Percentiles rank a stretch among this genome's conserved stretches.
Evolutionary conservation across 2,113 vertebrate genomes (phyloP).

Genomic region (Apteryx owenii): DNA sequence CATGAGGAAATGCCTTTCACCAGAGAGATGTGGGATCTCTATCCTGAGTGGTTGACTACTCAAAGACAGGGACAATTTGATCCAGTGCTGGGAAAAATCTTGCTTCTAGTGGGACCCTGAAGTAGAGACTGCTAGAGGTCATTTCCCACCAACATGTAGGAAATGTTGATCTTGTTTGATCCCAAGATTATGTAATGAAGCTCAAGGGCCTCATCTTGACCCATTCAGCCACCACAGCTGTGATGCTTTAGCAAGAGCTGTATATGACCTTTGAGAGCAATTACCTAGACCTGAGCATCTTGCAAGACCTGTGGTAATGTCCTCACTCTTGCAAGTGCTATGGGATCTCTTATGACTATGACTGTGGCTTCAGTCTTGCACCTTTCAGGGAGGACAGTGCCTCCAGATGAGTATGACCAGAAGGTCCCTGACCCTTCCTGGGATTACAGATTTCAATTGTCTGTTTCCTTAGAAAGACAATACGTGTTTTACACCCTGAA

Average conservation of each 20-base stretch:
- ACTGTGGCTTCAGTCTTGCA: no score
- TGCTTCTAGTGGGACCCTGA: background rate
- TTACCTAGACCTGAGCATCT: background rate
- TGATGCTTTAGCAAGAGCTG: background rate
- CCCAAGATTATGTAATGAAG: background rate
- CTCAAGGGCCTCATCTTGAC: background rate
- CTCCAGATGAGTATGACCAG: background rate
- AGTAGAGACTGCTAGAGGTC: background rate
- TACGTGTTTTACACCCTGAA: background rate
- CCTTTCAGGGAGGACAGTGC: background rate
- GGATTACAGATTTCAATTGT: background rate
- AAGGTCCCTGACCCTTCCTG: background rate
- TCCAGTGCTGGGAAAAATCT: background rate
- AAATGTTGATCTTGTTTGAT: background rate
- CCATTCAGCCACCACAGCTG: background rate
- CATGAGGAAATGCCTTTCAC: no score
- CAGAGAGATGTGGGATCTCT: background rate
- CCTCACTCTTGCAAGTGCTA: background rate
- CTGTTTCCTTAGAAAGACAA: background rate
- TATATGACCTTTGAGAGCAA: background rate
- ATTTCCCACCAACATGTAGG: background rate
- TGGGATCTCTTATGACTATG: background rate
- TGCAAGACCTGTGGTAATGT: background rate
- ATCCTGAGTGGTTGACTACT: background rate
- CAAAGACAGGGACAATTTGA: background rate